Conservation (phyloP, 2,797 vertebrate genomes). For the Lepilemur septentrionalis region DNA sequence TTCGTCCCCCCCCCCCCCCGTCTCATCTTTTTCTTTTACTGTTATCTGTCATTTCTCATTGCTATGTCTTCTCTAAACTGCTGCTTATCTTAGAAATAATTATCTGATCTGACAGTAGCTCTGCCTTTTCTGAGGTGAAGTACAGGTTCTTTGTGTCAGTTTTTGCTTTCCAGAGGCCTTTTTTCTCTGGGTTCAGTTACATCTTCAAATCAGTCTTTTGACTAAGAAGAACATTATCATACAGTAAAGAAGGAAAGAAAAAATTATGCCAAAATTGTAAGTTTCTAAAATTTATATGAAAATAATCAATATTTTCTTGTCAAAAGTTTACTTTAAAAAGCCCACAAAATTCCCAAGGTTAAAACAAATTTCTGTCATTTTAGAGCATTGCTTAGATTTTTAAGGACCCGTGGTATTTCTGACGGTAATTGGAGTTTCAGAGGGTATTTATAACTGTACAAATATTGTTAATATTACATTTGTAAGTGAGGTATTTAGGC, state of each 20-base stretch:
- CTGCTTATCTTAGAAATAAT: background rate
- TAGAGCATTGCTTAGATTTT: conserved; percentile 29
- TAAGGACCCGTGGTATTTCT: background rate
- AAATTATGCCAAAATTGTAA: background rate
- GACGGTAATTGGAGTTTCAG: background rate
- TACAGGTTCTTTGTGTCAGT: background rate
- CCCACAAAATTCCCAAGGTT: background rate
- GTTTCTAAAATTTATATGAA: conserved; percentile 35
- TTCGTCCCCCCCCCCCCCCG: background rate
- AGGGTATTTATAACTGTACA: background rate
- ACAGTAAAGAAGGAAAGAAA: background rate
- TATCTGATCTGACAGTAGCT: background rate
- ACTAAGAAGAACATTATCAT: background rate
- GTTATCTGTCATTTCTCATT: background rate
- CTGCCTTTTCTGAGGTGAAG: background rate
- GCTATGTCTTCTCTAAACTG: background rate
- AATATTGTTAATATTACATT: background rate
- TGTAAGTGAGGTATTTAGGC: background rate
- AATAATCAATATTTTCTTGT: background rate
- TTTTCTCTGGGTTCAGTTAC: conserved; percentile 2
- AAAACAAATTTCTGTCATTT: background rate
- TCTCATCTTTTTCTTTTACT: background rate
- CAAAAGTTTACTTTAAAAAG: background rate
- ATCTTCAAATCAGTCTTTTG: conserved; percentile 27
- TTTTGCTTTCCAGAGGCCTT: background rate